phyloP scores from a whole-genome alignment of 2,113 vertebrate species.

The Corythaixoides concolor region DNA sequence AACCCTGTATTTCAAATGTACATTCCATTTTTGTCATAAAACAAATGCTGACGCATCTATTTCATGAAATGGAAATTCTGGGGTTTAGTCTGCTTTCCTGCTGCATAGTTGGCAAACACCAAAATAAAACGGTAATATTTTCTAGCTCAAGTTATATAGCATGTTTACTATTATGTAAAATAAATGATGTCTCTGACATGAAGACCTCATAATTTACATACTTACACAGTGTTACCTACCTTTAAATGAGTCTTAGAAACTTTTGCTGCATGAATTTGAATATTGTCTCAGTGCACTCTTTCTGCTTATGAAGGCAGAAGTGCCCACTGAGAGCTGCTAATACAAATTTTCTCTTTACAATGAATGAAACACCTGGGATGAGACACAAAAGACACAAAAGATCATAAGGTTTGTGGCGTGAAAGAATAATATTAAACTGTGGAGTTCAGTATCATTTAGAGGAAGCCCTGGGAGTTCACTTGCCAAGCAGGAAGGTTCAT shows the following conservation, averaged over 20 bases:
- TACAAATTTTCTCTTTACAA: neutral
- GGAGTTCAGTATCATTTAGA: neutral
- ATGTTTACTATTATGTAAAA: neutral
- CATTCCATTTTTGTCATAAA: neutral
- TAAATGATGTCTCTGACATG: neutral
- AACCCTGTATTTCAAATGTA: neutral
- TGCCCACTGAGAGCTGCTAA: neutral
- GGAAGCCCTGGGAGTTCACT: neutral
- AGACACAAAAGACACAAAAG: neutral
- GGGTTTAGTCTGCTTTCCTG: neutral
- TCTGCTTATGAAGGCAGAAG: neutral
- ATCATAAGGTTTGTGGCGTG: neutral
- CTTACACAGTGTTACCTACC: neutral
- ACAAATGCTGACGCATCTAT: neutral
- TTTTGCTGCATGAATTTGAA: neutral
- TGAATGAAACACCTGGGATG: neutral
- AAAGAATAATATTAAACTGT: neutral
- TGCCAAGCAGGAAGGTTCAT: neutral
- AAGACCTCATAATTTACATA: neutral
- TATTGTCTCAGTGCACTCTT: neutral
- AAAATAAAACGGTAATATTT: neutral
- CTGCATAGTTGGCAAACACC: neutral
- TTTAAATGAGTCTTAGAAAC: neutral
- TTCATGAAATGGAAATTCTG: neutral
- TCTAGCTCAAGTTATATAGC: neutral